Evolutionary conservation across 2,113 vertebrate genomes (phyloP).

Genomic region (Willisornis vidua): DNA sequence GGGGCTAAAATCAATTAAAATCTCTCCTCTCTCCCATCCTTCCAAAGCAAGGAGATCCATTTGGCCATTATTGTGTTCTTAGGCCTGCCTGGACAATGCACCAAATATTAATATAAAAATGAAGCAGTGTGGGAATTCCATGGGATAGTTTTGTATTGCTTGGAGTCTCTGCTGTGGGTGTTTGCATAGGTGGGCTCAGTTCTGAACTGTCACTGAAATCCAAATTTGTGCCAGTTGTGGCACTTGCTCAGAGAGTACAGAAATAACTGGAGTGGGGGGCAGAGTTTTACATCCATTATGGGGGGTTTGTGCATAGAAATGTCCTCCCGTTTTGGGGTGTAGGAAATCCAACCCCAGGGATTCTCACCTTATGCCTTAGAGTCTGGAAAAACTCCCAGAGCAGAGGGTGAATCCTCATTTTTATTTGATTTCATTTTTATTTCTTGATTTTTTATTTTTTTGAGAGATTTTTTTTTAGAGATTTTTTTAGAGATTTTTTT

Average conservation of each 20-base stretch:
- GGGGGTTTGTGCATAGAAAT: neutral
- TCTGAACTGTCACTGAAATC: neutral
- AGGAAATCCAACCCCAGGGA: neutral
- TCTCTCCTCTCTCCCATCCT: neutral
- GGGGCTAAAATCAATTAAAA: neutral
- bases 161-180: neutral
- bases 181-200: neutral
- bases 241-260: accelerated
- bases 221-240: too few species aligned
- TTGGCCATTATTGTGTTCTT: neutral
- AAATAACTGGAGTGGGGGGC: neutral
- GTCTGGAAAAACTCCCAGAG: neutral
- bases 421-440: neutral
- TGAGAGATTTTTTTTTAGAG: too few species aligned
- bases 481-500: too few species aligned
- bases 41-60: neutral
- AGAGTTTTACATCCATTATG: accelerated
- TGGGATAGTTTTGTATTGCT: neutral
- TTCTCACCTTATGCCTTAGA: neutral
- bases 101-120: neutral
- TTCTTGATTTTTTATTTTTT: neutral
- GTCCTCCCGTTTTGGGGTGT: neutral
- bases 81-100: neutral
- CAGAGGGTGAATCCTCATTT: neutral
- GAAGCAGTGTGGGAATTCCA: neutral